Evolutionary conservation across 2,888 invertebrate species (phyloP).

Genomic region (Heteromurus nitidus): DNA sequence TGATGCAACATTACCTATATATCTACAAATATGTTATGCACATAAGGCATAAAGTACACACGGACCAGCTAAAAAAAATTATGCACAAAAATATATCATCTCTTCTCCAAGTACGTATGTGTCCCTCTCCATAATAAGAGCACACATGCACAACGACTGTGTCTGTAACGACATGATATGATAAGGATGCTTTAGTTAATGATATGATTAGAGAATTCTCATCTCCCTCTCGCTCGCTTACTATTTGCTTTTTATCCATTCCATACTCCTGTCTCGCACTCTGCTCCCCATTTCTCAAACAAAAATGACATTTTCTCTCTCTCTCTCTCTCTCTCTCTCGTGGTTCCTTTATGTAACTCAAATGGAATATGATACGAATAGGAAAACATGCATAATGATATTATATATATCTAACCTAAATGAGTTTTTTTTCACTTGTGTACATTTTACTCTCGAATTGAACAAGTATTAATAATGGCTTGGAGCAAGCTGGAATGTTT

Average conservation of each 20-base stretch:
- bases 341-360: too few relatives aligned
- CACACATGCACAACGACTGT: neutral
- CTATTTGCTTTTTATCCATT: neutral
- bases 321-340: too few relatives aligned
- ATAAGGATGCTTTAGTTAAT: neutral
- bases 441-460: too few relatives aligned
- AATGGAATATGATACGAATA: neutral
- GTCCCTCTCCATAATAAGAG: too few relatives aligned
- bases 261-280: neutral
- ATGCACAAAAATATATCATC: neutral
- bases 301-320: constrained; percentile 14
- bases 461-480: too few relatives aligned
- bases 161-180: neutral
- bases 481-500: too few relatives aligned
- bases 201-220: neutral
- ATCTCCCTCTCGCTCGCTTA: too few relatives aligned
- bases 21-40: neutral
- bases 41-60: neutral
- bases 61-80: neutral
- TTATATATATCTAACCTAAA: too few relatives aligned
- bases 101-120: too few relatives aligned
- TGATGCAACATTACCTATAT: neutral
- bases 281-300: constrained; percentile 10
- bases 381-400: too few relatives aligned
- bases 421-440: too few relatives aligned